Percentiles rank a stretch among this genome's conserved stretches.
Conservation (phyloP, 2,888 invertebrate genomes). For the Liopterus haemorrhoidalis region DNA sequence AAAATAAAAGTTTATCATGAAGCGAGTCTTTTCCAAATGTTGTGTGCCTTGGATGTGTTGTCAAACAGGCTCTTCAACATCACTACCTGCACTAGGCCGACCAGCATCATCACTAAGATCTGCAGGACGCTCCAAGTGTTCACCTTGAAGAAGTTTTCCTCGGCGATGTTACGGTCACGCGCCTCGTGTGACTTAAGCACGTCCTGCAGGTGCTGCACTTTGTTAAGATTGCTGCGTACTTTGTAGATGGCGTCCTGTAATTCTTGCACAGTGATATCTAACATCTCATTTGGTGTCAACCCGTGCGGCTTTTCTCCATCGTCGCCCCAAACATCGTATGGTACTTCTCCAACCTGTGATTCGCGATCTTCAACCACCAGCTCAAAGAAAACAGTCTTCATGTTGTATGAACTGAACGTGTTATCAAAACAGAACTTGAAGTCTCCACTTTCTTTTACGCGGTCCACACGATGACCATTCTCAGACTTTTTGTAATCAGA, state of each 20-base stretch:
- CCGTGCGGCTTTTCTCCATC: slow-evolving; percentile 45
- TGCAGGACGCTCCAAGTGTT: slow-evolving; percentile 74
- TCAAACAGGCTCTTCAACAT: slow-evolving; percentile 78
- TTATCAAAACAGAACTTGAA: slow-evolving; percentile 86
- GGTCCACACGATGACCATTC: slow-evolving; percentile 59
- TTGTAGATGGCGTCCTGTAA: slow-evolving; percentile 60
- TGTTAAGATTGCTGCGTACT: slow-evolving; percentile 56
- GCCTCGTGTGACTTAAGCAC: slow-evolving; percentile 69
- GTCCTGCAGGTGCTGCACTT: slow-evolving; percentile 62
- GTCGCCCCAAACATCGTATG: slow-evolving; percentile 48
- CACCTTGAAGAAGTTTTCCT: slow-evolving; percentile 73
- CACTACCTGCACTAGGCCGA: slow-evolving; percentile 69
- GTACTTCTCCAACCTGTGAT: slow-evolving; percentile 47
- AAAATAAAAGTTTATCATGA: slow-evolving; percentile 20
- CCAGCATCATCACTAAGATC: slow-evolving; percentile 63
- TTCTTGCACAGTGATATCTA: slow-evolving; percentile 56
- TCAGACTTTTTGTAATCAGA: slow-evolving; percentile 68
- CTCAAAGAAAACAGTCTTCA: slow-evolving; percentile 80
- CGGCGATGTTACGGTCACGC: slow-evolving; percentile 73
- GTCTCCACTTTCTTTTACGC: slow-evolving; percentile 57
- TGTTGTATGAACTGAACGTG: slow-evolving; percentile 72
- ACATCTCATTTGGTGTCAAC: slow-evolving; percentile 50
- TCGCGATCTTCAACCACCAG: slow-evolving; percentile 61
- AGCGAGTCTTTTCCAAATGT: slow-evolving; percentile 40
- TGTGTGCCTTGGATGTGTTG: slow-evolving; percentile 41